These are phyloP conservation scores for Corythornis madagascariensis DNA, from an alignment of 2,113 vertebrate species.

Conservation along the genomic window DNA sequence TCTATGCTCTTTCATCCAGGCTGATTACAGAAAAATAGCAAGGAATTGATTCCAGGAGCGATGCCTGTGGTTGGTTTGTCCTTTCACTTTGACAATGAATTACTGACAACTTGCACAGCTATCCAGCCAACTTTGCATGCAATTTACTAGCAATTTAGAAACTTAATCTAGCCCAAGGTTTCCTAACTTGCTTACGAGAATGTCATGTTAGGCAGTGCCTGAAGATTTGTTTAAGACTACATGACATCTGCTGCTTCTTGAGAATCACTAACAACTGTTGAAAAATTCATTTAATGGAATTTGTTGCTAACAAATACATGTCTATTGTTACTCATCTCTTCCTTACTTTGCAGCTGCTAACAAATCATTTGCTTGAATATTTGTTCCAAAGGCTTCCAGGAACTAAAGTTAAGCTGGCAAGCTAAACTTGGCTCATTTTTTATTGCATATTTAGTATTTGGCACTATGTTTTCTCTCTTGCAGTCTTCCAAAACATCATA, in stretches of 20 bases:
- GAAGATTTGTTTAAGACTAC: neutral
- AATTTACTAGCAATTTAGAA: constrained; percentile 8
- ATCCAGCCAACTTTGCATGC: neutral
- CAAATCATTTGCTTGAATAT: neutral
- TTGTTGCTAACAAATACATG: neutral
- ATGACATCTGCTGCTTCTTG: neutral
- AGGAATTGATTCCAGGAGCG: neutral
- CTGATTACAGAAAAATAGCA: constrained; percentile 19
- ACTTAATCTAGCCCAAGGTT: neutral
- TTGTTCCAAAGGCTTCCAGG: neutral
- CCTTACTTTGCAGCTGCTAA: neutral
- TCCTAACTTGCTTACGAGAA: neutral
- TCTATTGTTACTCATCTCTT: neutral
- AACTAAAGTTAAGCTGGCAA: neutral
- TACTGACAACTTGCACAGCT: neutral
- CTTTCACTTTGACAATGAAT: neutral
- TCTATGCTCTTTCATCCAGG: neutral
- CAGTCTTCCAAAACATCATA: neutral
- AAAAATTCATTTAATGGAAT: neutral
- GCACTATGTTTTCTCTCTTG: neutral
- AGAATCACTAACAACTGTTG: neutral
- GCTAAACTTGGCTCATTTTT: neutral
- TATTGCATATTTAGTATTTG: neutral
- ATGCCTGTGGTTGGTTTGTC: neutral
- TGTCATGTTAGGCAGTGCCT: neutral